Base-by-base conservation (phyloP, 1,140 invertebrate species). In the Temnothorax nylanderi region DNA sequence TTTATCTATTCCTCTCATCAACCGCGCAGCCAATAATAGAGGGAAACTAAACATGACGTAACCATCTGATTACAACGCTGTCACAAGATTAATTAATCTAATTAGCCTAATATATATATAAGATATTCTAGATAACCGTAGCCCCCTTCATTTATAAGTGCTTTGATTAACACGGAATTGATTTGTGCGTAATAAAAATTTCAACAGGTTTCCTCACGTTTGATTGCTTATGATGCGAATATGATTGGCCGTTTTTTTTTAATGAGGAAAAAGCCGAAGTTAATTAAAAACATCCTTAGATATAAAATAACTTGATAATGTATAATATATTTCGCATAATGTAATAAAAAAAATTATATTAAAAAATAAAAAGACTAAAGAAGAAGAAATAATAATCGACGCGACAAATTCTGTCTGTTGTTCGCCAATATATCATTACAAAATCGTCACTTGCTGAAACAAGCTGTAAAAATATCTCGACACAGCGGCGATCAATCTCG, bases 21-120 rank as follows among this genome's bases (percentile, higher is more conserved):
- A 11, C 37, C 37, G 21, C 16, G 18, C 51, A 10, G 7, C 37
- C 21, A 60, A 84, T 75, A 84, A 84, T 47, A 74, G 37, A 51
- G 54, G 69, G 6, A 10, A 75, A 37, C 18, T 34, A 75, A 74
- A 49, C 80, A 71, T 49, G 41, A 84, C 80, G 34, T 11, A 32
- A 37, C 37, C 47, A 75, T 75, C 71, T 34, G 54, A 75, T 84
- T 62, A 49, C 69, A 60, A 74, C 32, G 67, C 67, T 58, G 41
- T 82, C 65, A 21, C n/a, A 47, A 49, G 49, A 74, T 60, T 84
- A 84, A 84, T 75, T 84, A 49, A 84, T 84, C 32, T 84, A 84
- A 84, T 84, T 56, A 84, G 32, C 8, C 32, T 49, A 26, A 62
- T 56, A 47, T 72, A 58, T 49, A 26, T 54, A n/a, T 10, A 49